These are phyloP conservation scores for Ichneumoninae sp. DNA, from an alignment of 2,888 invertebrate genomes.

Conservation along the genomic window DNA sequence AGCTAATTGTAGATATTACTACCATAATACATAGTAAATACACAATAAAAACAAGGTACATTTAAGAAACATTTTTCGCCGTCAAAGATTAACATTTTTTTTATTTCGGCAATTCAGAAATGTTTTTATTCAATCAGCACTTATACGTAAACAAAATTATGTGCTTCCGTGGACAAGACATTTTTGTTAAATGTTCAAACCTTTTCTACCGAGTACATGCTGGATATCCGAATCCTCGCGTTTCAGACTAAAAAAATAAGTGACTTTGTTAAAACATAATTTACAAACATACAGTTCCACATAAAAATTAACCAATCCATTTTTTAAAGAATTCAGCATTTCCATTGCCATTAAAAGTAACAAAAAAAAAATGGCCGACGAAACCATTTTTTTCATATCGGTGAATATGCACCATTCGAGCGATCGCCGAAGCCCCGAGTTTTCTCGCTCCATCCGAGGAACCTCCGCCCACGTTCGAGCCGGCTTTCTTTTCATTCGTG, in stretches of 20 bases:
- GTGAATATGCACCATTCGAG: conserved; percentile 18
- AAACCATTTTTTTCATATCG: not conserved
- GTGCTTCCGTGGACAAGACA: too few species aligned
- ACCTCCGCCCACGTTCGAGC: conserved; percentile 48
- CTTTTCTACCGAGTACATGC: not conserved
- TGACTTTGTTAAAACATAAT: not conserved
- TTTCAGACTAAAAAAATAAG: not conserved
- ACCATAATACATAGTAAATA: not conserved
- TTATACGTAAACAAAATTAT: too few species aligned
- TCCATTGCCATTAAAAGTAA: not conserved
- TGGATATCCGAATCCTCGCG: not conserved
- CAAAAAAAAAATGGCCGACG: conserved; percentile 12
- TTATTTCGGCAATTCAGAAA: too few species aligned
- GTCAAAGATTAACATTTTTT: too few species aligned
- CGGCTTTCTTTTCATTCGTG: conserved; percentile 47
- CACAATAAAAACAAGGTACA: not conserved
- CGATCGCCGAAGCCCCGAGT: conserved; percentile 9
- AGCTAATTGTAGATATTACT: not conserved
- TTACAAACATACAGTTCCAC: not conserved
- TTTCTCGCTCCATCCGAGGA: conserved; percentile 40
- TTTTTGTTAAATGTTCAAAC: too few species aligned
- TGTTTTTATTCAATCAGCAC: too few species aligned
- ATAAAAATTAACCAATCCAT: not conserved
- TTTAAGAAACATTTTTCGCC: too few species aligned
- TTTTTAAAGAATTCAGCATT: not conserved